Evolutionary conservation across 2,888 invertebrate species (phyloP).

Genomic region (Agrenia bidenticulata): DNA sequence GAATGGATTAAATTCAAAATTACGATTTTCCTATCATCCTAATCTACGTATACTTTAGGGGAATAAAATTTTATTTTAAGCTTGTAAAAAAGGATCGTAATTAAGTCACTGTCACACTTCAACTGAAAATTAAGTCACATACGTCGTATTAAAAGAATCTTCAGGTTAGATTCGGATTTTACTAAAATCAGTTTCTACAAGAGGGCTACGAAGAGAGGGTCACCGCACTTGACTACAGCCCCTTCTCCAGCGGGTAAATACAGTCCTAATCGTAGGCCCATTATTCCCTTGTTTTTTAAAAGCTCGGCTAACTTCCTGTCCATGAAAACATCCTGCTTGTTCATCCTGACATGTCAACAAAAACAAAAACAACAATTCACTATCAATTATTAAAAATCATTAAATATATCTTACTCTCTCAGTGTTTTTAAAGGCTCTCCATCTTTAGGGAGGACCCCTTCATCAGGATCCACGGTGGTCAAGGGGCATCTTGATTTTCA

Average conservation of each 20-base stretch:
- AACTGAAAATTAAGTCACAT: no score
- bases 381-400: neutral
- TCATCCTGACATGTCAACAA: conserved; percentile 39
- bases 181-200: no score
- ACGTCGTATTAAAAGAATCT: no score
- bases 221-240: conserved; percentile 30
- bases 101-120: no score
- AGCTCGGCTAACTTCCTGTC: conserved; percentile 31
- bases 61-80: no score
- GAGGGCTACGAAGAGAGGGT: conserved; percentile 42
- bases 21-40: no score
- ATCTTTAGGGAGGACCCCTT: conserved; percentile 37
- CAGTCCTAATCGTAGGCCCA: conserved; percentile 40
- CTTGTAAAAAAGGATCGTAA: no score
- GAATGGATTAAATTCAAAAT: no score
- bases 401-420: no score
- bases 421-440: conserved; percentile 45
- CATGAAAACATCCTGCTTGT: conserved; percentile 23
- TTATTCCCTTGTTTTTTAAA: conserved; percentile 41
- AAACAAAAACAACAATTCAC: neutral
- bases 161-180: no score
- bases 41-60: no score
- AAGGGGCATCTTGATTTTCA: conserved; percentile 34
- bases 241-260: conserved; percentile 36
- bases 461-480: conserved; percentile 39